Evolutionary conservation across 2,113 vertebrate genomes (phyloP).

Genomic region (Alouatta palliata): DNA sequence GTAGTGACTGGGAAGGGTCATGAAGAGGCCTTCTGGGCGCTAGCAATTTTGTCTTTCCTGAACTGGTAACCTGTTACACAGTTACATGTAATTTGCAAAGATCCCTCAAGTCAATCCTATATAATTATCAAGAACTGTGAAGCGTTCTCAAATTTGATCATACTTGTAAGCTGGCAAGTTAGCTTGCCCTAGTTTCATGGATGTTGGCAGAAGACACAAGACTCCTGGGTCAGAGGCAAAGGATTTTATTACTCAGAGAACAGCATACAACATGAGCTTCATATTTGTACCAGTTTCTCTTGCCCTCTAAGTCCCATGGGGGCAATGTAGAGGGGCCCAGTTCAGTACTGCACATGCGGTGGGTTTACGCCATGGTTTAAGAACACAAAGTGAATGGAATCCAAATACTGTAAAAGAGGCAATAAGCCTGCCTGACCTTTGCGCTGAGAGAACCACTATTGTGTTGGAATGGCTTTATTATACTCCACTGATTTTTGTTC

Average conservation of each 20-base stretch:
- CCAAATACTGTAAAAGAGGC: neutral
- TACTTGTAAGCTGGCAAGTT: neutral
- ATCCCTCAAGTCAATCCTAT: neutral
- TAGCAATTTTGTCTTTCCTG: neutral
- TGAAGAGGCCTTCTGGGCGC: neutral
- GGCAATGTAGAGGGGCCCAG: neutral
- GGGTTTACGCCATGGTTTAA: neutral
- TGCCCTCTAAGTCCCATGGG: neutral
- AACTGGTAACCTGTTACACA: neutral
- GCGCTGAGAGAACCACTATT: neutral
- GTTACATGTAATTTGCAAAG: neutral
- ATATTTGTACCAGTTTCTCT: neutral
- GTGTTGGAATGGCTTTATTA: neutral
- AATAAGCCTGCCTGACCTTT: neutral
- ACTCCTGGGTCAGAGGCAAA: neutral
- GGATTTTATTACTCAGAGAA: neutral
- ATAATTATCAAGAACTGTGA: neutral
- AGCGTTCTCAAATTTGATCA: neutral
- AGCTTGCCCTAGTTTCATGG: neutral
- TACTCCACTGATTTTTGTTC: neutral
- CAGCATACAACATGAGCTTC: neutral
- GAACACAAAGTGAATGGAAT: neutral
- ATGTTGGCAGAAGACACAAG: neutral
- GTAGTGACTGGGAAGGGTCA: neutral
- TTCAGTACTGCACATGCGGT: neutral